phyloP scores from a whole-genome alignment of 2,888 invertebrate species.

The Nebria salina region DNA sequence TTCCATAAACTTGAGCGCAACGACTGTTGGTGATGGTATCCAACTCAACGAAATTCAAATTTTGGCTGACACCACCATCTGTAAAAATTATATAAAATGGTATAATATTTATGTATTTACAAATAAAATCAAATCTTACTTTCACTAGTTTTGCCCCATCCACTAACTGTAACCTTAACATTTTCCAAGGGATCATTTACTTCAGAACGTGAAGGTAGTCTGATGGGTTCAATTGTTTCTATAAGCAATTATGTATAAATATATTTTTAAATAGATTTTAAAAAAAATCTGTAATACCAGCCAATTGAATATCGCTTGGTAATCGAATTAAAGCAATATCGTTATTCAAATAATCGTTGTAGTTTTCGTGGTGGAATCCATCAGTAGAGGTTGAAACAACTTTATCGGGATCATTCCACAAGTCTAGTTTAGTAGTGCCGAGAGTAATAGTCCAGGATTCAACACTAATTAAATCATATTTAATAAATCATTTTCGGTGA shows the following conservation, averaged over 20 bases:
- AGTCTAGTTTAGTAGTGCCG: not conserved
- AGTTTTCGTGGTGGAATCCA: slow-evolving; percentile 36
- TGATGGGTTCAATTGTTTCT: slow-evolving; percentile 44
- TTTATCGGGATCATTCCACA: slow-evolving; percentile 23
- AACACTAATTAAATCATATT: slow-evolving; percentile 9
- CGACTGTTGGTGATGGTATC: slow-evolving; percentile 52
- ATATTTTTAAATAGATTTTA: slow-evolving; percentile 2
- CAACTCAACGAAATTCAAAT: slow-evolving; percentile 52
- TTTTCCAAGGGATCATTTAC: slow-evolving; percentile 38
- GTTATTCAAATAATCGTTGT: slow-evolving; percentile 43
- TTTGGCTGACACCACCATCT: not conserved
- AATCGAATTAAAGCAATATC: slow-evolving; percentile 48
- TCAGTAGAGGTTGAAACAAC: not conserved
- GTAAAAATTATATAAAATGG: not conserved
- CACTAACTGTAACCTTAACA: slow-evolving; percentile 49
- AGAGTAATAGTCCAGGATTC: not conserved
- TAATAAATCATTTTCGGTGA: not conserved
- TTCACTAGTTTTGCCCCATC: slow-evolving; percentile 51
- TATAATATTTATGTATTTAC: not conserved
- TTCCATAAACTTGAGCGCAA: slow-evolving; percentile 52
- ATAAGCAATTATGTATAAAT: not conserved
- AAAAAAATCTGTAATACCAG: slow-evolving; percentile 24
- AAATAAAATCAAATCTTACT: slow-evolving; percentile 38
- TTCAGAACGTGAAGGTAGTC: slow-evolving; percentile 48
- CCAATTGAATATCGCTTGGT: slow-evolving; percentile 18